Evolutionary conservation across 2,888 invertebrate species (phyloP), one percentile per base, ranked within the genome.

Genomic region (Ennomos quercinarius): DNA sequence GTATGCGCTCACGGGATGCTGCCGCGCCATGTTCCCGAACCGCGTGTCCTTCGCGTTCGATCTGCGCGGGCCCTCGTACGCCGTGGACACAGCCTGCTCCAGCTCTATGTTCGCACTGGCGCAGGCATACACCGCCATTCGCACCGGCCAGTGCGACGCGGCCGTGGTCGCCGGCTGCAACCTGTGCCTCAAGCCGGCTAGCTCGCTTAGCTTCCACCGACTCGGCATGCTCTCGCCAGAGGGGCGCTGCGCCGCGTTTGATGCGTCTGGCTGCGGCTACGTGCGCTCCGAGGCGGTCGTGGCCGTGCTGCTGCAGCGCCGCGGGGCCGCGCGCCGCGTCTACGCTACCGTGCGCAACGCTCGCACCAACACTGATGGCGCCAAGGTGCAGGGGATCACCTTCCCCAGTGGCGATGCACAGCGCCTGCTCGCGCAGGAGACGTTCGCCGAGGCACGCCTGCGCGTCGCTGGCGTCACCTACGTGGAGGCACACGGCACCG

Each of bases 401-500:
- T 98, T 94, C 84, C 98, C 98, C 1, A 94, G 95, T 48, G 97
- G 97, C 13, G 90, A 86, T 47, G 95, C 97, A 95, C 98, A 98
- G 88, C 95, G 96, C 77, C 94, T 92, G 77, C 95, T 96, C 80
- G 98, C 96, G 84, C 94, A 92, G 68, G 98, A 98, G 86, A 96
- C 98, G 0, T 99, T 99, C 89, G 93, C 92, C 8, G 98, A 98
- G 87, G 95, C 95, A 40, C 95, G 95, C 0, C 86, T 99, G 52
- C 95, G 96, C 72, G 99, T 99, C 5, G 84, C 92, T 49, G 96
- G 97, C 55, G 97, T 99, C 0, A 93, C 91, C 3, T 99, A 99
- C 86, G 96, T 99, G 2, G 99, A 99, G 89, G 98, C 99, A 50
- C 99, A 99, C 88, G 99, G 99, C 54, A 99, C 99, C 13, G 99